These are phyloP conservation scores for Bradynema listronoti DNA, from an alignment of 1,140 invertebrate species.

Conservation along the genomic window DNA sequence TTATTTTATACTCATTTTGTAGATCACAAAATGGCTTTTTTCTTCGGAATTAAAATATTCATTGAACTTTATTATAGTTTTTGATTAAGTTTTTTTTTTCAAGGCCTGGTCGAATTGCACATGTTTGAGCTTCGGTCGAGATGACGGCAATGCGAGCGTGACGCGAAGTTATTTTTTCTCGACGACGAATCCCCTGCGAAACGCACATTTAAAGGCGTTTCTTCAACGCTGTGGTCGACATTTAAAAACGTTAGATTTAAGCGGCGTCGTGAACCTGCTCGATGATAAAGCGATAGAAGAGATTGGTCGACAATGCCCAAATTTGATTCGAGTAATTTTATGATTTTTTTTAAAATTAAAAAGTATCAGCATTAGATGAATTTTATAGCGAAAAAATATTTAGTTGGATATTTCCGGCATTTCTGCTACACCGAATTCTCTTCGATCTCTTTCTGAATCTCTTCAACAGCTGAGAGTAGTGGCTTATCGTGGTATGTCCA, in stretches of 20 bases:
- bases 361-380: not conserved
- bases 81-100: no score
- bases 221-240: constrained; percentile 44
- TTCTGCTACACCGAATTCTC: constrained; percentile 26
- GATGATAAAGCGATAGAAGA: constrained; percentile 48
- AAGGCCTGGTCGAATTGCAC: constrained; percentile 41
- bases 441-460: constrained; percentile 33
- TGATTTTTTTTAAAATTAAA: constrained; percentile 1
- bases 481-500: constrained; percentile 50
- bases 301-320: constrained; percentile 45
- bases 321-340: constrained; percentile 32
- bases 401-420: constrained; percentile 47
- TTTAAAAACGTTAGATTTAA: constrained; percentile 42
- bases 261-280: constrained; percentile 42
- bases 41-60: not conserved
- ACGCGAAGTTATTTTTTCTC: constrained; percentile 37
- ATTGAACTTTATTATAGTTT: not conserved
- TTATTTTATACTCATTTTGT: no score
- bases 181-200: constrained; percentile 42
- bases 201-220: constrained; percentile 42
- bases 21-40: no score
- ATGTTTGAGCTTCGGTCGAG: constrained; percentile 23
- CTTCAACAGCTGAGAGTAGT: constrained; percentile 25
- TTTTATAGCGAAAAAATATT: constrained; percentile 11
- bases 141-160: constrained; percentile 11